Evolutionary conservation across 1,140 invertebrate species (phyloP), one percentile per base, ranked within the genome.

Genomic region (Drosophila gunungcola): DNA sequence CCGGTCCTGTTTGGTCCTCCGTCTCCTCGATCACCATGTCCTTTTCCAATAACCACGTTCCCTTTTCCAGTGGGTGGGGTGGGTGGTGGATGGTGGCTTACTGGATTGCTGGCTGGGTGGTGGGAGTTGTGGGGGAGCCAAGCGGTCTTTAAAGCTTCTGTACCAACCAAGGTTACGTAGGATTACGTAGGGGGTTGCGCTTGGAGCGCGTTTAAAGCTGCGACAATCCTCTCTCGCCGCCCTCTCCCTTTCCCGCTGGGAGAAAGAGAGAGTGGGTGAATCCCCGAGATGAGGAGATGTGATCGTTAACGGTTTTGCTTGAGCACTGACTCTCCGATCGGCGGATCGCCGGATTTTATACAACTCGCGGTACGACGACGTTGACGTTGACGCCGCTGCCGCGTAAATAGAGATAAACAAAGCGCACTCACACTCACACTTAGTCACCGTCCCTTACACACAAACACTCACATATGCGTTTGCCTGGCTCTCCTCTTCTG

Each of bases 181-280:
- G 36, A 34, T 13, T 48, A 48, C 68, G 68, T 57, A 48, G 64
- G 10, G 38, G 46, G 16, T 52, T 78, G 78, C 82, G 78, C 82
- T 86, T 58, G 13, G 32, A 86, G 82, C 82, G 82, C 78, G 49
- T 25, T 78, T 86, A 86, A 86, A 86, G 82, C 82, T 86, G 45
- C 39, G 52, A 42, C 68, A 69, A 49, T 48, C 64, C 36, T 51
- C 43, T 16, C 41, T 38, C 27, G 43, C 52, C 68, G 43, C 10
- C 16, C 29, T 21, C 34, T 32, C 21, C 54, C 34, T 13, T 21
- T 21, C 16, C 16, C 16, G 16, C 16, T 21, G 16, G 2, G n/a
- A 11, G 10, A 39, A 27, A 13, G 32, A 12, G 16, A 16, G 16
- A 41, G 48, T 68, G 49, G 36, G 64, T 25, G 36, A 21, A 13